These are phyloP conservation scores for Oryzias woworae DNA, from an alignment of 2,113 vertebrate species.

Conservation along the genomic window DNA sequence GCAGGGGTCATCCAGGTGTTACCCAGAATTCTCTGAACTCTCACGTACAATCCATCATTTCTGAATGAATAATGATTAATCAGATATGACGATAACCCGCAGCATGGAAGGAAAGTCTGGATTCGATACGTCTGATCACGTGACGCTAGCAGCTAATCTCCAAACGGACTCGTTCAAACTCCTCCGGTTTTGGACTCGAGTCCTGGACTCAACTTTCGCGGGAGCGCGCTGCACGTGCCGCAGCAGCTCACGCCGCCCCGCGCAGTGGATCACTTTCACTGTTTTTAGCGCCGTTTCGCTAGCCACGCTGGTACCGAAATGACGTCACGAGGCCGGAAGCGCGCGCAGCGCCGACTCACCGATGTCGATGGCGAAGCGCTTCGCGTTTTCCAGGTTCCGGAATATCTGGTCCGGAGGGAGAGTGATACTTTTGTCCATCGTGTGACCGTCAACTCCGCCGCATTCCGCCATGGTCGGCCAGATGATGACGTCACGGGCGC, in stretches of 20 bases:
- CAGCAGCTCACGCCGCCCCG: conserved; percentile 6
- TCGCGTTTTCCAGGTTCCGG: conserved; percentile 94
- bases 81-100: no score
- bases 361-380: conserved; percentile 97
- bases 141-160: no score
- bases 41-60: no score
- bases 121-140: no score
- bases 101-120: no score
- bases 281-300: neutral
- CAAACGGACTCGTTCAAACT: no score
- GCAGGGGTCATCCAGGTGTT: no score
- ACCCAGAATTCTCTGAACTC: no score
- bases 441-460: conserved; percentile 75
- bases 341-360: conserved; percentile 69
- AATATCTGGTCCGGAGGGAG: conserved; percentile 95
- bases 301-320: conserved; percentile 15
- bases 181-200: no score
- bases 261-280: neutral
- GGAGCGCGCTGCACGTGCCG: conserved; percentile 25
- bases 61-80: no score
- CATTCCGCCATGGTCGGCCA: conserved; percentile 79
- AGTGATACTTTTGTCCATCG: conserved; percentile 95
- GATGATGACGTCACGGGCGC: conserved; percentile 32
- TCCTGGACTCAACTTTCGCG: no score
- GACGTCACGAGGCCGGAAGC: neutral